Conservation (phyloP, 1,140 invertebrate genomes). For the Gonatopus flavifemur region DNA sequence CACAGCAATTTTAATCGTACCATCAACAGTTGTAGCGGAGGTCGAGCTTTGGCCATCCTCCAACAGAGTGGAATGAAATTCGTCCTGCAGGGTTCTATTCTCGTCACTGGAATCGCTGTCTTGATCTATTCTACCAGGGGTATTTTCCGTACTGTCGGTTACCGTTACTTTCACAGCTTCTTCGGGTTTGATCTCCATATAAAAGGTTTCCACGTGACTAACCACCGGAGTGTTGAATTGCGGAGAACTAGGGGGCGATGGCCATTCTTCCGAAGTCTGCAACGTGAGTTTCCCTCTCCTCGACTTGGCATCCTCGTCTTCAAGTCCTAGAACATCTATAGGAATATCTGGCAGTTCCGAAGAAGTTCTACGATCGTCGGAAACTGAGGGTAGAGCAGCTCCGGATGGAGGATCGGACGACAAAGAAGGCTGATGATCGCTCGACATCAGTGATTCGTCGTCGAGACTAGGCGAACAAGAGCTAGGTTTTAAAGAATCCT, state of each 20-base stretch:
- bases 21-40: slow-evolving; percentile 68
- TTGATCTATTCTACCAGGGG: slow-evolving; percentile 35
- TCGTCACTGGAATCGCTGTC: slow-evolving; percentile 61
- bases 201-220: slow-evolving; percentile 84
- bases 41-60: slow-evolving; percentile 54
- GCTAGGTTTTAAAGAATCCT: slow-evolving; percentile 82
- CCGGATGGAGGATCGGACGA: slow-evolving; percentile 75
- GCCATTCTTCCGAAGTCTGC: slow-evolving; percentile 74
- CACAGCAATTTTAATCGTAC: slow-evolving; percentile 74
- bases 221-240: slow-evolving; percentile 66
- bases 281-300: slow-evolving; percentile 49
- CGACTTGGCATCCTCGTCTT: slow-evolving; percentile 56
- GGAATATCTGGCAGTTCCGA: slow-evolving; percentile 80
- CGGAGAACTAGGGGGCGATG: slow-evolving; percentile 73
- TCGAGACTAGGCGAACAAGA: slow-evolving; percentile 78
- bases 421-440: slow-evolving; percentile 80
- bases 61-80: slow-evolving; percentile 48
- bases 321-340: slow-evolving; percentile 63
- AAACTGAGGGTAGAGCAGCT: slow-evolving; percentile 59
- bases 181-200: slow-evolving; percentile 74
- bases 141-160: slow-evolving; percentile 61
- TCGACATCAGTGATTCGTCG: slow-evolving; percentile 79
- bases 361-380: slow-evolving; percentile 76
- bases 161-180: slow-evolving; percentile 70
- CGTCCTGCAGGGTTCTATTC: slow-evolving; percentile 56